Conservation (phyloP, 2,888 invertebrate species). For the Calameuta idolon region DNA sequence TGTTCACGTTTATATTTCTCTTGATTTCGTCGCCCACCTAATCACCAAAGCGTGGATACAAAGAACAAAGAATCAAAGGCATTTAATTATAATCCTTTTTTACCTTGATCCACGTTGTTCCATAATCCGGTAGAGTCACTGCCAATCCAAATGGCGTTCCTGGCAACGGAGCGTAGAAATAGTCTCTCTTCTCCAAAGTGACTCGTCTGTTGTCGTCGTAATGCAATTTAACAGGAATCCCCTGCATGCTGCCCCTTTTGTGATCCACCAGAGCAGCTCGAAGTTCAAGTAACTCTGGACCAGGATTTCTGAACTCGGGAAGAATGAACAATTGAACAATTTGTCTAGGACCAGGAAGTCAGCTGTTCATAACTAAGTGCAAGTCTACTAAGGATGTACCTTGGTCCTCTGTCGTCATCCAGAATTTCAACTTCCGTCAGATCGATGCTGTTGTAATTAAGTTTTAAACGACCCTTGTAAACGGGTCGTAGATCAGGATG, state of each 20-base stretch:
- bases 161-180: constrained; percentile 84
- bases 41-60: background rate
- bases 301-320: constrained; percentile 47
- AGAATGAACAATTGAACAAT: background rate
- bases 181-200: constrained; percentile 82
- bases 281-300: constrained; percentile 65
- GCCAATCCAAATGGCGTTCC: constrained; percentile 90
- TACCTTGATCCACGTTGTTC: constrained; percentile 75
- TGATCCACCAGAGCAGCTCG: constrained; percentile 81
- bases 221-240: constrained; percentile 82
- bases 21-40: constrained; percentile 83
- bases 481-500: constrained; percentile 94
- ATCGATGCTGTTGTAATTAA: constrained; percentile 97
- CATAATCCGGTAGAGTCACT: constrained; percentile 87
- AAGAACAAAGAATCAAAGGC: background rate
- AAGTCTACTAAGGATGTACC: constrained; percentile 63
- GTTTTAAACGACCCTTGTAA: constrained; percentile 78
- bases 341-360: background rate
- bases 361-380: background rate
- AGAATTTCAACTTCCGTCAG: constrained; percentile 94
- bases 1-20: constrained; percentile 75
- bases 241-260: constrained; percentile 74
- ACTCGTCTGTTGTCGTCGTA: constrained; percentile 89
- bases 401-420: constrained; percentile 75
- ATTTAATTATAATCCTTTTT: background rate